Conservation (phyloP, 2,797 vertebrate species). For the Malurus leucopterus region DNA sequence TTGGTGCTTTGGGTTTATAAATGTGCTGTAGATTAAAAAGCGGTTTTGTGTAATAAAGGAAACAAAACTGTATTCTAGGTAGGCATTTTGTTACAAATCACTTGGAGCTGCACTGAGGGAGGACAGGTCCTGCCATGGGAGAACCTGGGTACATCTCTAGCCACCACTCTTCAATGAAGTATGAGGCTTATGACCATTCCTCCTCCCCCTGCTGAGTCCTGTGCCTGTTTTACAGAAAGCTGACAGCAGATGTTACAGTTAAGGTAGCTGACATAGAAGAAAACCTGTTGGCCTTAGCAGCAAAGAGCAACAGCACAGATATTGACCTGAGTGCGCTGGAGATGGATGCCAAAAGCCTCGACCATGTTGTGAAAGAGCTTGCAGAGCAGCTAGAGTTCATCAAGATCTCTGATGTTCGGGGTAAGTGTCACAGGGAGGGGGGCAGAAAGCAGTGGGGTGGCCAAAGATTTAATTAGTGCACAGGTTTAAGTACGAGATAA, state of each 20-base stretch:
- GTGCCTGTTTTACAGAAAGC: conserved; percentile 75
- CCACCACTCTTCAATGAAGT: neutral
- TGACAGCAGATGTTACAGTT: conserved; percentile 80
- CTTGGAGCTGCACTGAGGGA: neutral
- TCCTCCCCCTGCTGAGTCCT: neutral
- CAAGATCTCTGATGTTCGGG: conserved; percentile 92
- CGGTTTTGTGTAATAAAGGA: conserved; percentile 14
- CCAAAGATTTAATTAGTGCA: neutral
- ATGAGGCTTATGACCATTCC: neutral
- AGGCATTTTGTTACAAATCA: conserved; percentile 5
- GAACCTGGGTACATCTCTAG: neutral
- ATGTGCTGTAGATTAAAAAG: conserved; percentile 24
- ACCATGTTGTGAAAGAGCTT: conserved; percentile 83
- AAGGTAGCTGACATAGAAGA: conserved; percentile 81
- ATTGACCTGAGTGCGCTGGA: conserved; percentile 74
- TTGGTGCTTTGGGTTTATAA: conserved; percentile 39
- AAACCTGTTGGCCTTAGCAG: conserved; percentile 69
- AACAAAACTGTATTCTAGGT: conserved; percentile 20
- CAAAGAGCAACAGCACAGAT: conserved; percentile 72
- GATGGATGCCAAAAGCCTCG: conserved; percentile 81
- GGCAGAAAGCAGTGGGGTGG: neutral
- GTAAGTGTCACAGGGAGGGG: conserved; percentile 66
- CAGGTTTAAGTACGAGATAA: neutral
- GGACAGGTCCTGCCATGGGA: neutral
- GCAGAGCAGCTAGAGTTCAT: conserved; percentile 90